Base-by-base conservation (phyloP, 1,140 invertebrate species). In the Drosophila parvula region DNA sequence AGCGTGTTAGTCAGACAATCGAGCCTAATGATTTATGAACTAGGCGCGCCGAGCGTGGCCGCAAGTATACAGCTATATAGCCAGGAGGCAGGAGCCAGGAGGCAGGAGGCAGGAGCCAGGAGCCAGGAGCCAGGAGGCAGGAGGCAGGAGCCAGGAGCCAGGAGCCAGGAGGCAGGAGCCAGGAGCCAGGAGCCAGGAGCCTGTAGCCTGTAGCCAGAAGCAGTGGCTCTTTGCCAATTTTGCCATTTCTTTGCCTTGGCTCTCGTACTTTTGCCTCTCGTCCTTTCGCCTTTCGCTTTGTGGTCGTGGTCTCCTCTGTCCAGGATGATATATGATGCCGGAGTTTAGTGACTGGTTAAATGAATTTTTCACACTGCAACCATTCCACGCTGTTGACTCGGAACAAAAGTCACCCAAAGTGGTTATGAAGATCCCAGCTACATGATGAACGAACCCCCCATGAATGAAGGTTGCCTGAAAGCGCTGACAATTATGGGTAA, bases 21-120 rank as follows among this genome's bases (percentile, higher is more conserved):
- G 83, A 88, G 83, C 73, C 83, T 88, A 88, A 88, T 88, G 83
- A 88, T 88, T 88, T 88, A 88, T 88, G 84, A 88, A 88, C 71
- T 81, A 69, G 65, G 62, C 68, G 71, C 82, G 64, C 73, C 55
- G 53, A 71, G 76, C 84, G 77, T 83, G 78, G 76, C 64, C 79
- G 51, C 82, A 80, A 85, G 78, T 61, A 74, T 60, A 48, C 48
- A 53, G 63, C n/a, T 18, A 32, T 50, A 50, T 53, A 53, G 32
- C 50, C 12, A 36, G 7, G 22, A 22, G 32, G 8, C 32, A 34
- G 32, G 34, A 36, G 22, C 22, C 4, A 2, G 16, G 28, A 34
- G 28, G 2, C 10, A 16, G 28, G 28, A 50, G 6, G 28, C 18
- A 6, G 43, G 2, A 48, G 8, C 27, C 47, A 12, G 1, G 2